Evolutionary conservation across 2,797 vertebrate species (phyloP), one percentile per base, ranked within the genome.

Genomic region (Amblyopsis hoosieri): DNA sequence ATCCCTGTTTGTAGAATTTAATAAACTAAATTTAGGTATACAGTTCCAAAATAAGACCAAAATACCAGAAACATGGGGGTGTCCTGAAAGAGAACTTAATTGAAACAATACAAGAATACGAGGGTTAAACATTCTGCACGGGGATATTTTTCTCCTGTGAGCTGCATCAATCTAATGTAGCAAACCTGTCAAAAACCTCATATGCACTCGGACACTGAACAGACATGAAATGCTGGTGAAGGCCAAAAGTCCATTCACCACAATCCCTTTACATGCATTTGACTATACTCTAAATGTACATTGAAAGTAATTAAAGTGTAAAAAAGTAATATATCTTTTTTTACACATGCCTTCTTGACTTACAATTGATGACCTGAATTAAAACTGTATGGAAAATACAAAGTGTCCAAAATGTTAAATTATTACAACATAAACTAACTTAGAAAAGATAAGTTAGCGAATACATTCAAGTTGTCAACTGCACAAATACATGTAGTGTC

Each of bases 201-300:
- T 61, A 48, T 14, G 49, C 63, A 66, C 50, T 69, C 69, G 73
- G 45, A 60, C 47, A 10, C 45, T n/a, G 19, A 33, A 49, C 3
- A 11, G 62, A 55, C 55, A 19, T 46, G 2, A 63, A 79, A 60
- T 46, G 11, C 42, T 54, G 52, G 10, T 12, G 1, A 12, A 23
- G 63, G 46, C 55, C n/a, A 33, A 67, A 9, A n/a, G n/a, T 51
- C 4, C 2, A 4, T 1, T 61, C 4, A 31, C 57, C 60, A 56
- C 23, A 71, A 62, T 70, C 33, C 59, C 60, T 37, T 15, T 14
- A 17, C 31, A 53, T 2, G 9, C 4, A 57, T 37, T 37, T 37
- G 46, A 60, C 7, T 5, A n/a, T 12, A 62, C 29, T 53, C 47
- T 50, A 31, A 59, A n/a, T 49, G 57, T 37, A 61, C 45, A 45